Base-by-base conservation (phyloP, 2,113 vertebrate genomes). In the Caretta caretta region DNA sequence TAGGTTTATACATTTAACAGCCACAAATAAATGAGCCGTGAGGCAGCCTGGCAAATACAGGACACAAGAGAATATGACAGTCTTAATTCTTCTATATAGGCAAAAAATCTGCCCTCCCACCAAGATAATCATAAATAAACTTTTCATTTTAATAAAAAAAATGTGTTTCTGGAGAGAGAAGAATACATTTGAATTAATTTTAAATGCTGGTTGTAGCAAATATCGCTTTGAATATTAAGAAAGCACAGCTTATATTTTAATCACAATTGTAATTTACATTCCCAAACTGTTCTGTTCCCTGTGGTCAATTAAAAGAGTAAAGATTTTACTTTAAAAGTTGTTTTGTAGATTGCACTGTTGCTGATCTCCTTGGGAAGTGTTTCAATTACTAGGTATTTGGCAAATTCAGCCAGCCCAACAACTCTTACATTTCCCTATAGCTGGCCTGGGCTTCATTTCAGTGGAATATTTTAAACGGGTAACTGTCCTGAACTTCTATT, bases 271-370 rank as follows among this genome's bases (percentile, higher is more conserved):
- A 96, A 94, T 95, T 97, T 96, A 93, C 65, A 96, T 94, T 93
- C 62, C 93, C 62, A 95, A 92, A 97, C 88, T 93, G 88, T 89
- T 96, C 96, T 90, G 51, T 76, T 97, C 95, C 95, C 96, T 92
- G 35, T 96, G 94, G 94, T 97, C 96, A 97, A 96, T 96, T 96
- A 96, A 86, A 88, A 95, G 88, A 56, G 65, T 92, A 91, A 97
- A 91, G 89, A 92, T 95, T 96, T 96, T 78, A 24, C 72, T 94
- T 91, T 80, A 93, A 90, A 96, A 96, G 91, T 75, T 51, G 81
- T 95, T 88, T 93, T 85, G 50, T 90, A 94, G 95, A 96, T 94
- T 84, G 51, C 84, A 86, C 31, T 85, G 87, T 87, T 96, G 91
- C 87, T 93, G 90, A 91, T 95, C 78, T 88, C 93, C 88, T 87